A percentile compares a stretch with the other conserved stretches of the same genome.
Conservation (phyloP, 92 coral and sea anemone genomes). For the Virgularia gustaviana region DNA sequence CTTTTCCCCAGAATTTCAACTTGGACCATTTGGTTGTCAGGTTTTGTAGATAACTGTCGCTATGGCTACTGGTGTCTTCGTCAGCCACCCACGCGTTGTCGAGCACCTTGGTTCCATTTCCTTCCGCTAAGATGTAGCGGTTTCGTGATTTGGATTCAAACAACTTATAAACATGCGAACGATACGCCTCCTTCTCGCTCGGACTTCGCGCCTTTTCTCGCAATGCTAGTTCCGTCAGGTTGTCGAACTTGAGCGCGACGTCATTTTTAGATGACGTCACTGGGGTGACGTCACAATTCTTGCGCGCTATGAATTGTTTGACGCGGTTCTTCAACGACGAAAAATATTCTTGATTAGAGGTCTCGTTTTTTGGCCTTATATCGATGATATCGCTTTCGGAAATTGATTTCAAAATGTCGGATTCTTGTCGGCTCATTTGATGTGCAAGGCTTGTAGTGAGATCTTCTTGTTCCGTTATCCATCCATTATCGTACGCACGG, state of each 20-base stretch:
- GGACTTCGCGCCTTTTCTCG: no score
- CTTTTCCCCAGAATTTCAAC: slow-evolving; percentile 16
- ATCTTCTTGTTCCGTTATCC: not conserved
- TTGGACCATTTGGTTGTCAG: slow-evolving; percentile 13
- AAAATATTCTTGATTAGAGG: no score
- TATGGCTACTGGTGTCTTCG: not conserved
- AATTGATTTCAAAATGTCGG: not conserved
- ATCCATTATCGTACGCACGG: no score
- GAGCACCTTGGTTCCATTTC: not conserved
- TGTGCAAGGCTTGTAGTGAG: not conserved
- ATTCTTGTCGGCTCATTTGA: not conserved
- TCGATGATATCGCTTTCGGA: not conserved
- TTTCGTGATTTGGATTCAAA: slow-evolving; percentile 3
- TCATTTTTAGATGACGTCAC: no score
- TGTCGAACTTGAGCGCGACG: no score
- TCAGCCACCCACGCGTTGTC: not conserved
- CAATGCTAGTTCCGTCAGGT: no score
- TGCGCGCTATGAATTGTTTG: no score
- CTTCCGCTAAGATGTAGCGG: not conserved
- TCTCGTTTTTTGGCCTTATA: not conserved
- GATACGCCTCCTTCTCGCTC: not conserved
- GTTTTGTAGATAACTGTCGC: not conserved
- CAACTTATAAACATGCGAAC: slow-evolving; percentile 1
- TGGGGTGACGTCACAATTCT: no score
- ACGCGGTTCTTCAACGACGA: no score